These are phyloP conservation scores for Cyaniris semiargus DNA, from an alignment of 2,888 invertebrate genomes.

Conservation along the genomic window DNA sequence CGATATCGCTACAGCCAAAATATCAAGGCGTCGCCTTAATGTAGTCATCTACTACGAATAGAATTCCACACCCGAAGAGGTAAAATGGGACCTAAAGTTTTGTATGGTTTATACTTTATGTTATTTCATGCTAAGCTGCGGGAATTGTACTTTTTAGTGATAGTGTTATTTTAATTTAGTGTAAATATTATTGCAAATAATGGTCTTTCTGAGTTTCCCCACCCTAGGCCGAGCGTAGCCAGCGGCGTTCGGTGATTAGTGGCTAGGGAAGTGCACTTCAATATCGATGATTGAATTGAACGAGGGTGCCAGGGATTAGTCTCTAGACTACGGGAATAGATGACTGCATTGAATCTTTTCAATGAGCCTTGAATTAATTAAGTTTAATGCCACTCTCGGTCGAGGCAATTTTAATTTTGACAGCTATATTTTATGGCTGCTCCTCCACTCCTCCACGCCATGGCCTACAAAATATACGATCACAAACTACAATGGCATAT, in stretches of 20 bases:
- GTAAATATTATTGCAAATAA: conserved; percentile 20
- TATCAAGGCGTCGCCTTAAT: too few species aligned
- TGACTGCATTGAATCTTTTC: conserved; percentile 16
- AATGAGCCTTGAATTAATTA: conserved; percentile 30
- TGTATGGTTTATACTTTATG: too few species aligned
- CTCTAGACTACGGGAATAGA: conserved; percentile 26
- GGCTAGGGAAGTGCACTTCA: conserved; percentile 26
- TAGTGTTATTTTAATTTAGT: neutral
- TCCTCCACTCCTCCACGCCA: too few species aligned
- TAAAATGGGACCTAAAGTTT: too few species aligned
- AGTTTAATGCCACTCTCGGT: neutral
- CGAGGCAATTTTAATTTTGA: neutral
- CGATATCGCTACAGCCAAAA: too few species aligned
- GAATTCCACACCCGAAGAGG: too few species aligned
- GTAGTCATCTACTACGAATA: too few species aligned
- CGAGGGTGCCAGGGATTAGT: conserved; percentile 16
- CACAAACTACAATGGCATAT: too few species aligned
- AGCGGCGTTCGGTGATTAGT: conserved; percentile 20
- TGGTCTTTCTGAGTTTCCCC: conserved; percentile 13
- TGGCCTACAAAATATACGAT: too few species aligned
- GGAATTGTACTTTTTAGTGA: neutral
- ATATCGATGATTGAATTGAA: conserved; percentile 35
- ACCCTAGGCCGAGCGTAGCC: neutral
- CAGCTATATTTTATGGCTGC: neutral
- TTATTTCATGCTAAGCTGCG: too few species aligned